Percentiles rank a stretch among this genome's conserved stretches.
These are phyloP conservation scores for Hemistola chrysoprasaria DNA, from an alignment of 2,888 invertebrate genomes.

Conservation along the genomic window DNA sequence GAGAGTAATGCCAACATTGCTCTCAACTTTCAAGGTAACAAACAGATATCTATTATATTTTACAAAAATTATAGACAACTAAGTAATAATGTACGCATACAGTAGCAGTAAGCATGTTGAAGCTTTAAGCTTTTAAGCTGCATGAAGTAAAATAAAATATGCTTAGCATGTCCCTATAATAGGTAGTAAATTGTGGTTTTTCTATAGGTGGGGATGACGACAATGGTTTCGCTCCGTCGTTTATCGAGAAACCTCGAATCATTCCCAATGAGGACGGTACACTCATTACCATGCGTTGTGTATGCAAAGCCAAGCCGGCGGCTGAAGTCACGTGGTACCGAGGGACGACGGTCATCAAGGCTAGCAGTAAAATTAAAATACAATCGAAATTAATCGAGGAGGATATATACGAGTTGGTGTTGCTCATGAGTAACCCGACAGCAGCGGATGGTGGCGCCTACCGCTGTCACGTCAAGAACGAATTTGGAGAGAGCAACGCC, in stretches of 20 bases:
- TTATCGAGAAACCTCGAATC: conserved; percentile 99
- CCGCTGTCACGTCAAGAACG: conserved; percentile 97
- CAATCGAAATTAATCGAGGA: conserved; percentile 89
- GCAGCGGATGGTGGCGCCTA: conserved; percentile 82
- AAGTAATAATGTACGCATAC: conserved; percentile 72
- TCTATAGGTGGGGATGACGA: conserved; percentile 93
- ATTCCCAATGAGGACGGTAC: conserved; percentile 99
- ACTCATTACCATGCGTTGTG: conserved; percentile 98
- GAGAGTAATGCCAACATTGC: conserved; percentile 99
- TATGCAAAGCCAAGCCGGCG: conserved; percentile 96
- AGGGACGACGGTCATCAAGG: conserved; percentile 92
- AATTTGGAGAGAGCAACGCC: conserved; percentile 98
- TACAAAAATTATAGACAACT: conserved; percentile 32
- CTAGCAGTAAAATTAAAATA: conserved; percentile 92
- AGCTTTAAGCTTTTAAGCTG: conserved; percentile 70
- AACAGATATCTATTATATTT: conserved; percentile 33
- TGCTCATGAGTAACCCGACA: conserved; percentile 80
- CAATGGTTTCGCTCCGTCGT: conserved; percentile 97
- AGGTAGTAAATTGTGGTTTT: conserved; percentile 29
- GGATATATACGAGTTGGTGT: conserved; percentile 92
- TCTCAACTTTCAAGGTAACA: conserved; percentile 98
- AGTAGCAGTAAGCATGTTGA: conserved; percentile 72
- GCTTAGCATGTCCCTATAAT: conserved; percentile 13
- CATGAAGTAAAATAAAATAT: conserved; percentile 47
- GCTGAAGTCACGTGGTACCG: conserved; percentile 98